Conservation (phyloP, 2,888 invertebrate genomes). For the Eilema depressum region DNA sequence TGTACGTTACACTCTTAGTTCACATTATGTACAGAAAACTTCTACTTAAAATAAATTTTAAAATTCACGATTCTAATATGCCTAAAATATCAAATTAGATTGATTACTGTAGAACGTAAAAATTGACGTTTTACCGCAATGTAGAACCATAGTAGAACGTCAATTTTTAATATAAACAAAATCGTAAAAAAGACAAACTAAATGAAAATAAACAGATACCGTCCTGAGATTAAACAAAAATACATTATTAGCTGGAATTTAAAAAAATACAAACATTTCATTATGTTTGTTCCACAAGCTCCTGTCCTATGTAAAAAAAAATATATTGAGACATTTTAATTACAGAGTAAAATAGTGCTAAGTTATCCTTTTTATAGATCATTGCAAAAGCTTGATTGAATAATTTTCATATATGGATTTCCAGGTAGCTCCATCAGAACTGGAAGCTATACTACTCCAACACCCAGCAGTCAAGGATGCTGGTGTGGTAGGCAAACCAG, state of each 20-base stretch:
- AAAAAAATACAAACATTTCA: neutral
- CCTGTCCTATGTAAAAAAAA: no score
- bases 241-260: no score
- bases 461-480: conserved; percentile 71
- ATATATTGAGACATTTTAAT: neutral
- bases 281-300: neutral
- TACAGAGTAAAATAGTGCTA: neutral
- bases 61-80: no score
- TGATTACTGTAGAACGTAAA: neutral
- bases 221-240: neutral
- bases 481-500: conserved; percentile 69
- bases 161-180: neutral
- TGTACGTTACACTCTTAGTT: no score
- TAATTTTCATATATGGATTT: neutral
- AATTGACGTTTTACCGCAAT: no score
- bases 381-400: neutral
- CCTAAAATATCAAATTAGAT: neutral
- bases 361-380: neutral
- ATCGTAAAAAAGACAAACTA: neutral
- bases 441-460: conserved; percentile 69
- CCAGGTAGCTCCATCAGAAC: conserved; percentile 74
- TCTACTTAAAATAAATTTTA: no score
- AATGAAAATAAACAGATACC: neutral
- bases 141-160: no score
- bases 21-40: neutral